Base-by-base conservation (phyloP, 2,888 invertebrate genomes). In the Pristionchus maxplancki region DNA sequence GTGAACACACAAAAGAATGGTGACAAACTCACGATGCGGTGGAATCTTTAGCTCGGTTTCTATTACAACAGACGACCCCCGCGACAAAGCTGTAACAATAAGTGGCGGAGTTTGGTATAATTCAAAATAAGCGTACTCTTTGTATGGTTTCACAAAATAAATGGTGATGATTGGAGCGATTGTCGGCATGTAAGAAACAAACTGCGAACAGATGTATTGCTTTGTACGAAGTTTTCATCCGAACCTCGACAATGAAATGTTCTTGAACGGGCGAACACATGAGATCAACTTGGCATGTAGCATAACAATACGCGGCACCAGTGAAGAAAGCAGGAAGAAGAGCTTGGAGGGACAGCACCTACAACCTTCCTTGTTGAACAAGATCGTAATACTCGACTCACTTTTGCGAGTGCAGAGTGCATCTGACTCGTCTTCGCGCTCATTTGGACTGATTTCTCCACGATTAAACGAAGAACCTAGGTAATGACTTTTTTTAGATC, bases 211-310 rank as follows among this genome's bases (percentile, higher is more conserved):
- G 44, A 44, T 44, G 11, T n/a, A n/a, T n/a, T n/a, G n/a, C n/a
- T n/a, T n/a, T n/a, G n/a, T n/a, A n/a, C n/a, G 40, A 40, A 37
- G 11, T 67, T n/a, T 67, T 78, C 6, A n/a, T 74, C 17, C 28
- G 13, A 28, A 78, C 78, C 78, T 78, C 78, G 4, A 78, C 78
- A 28, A 78, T 48, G 28, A 78, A 78, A 15, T 78, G 78, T 78
- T 78, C 78, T 24, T 78, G 78, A 24, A 78, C n/a, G 44, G 78
- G 78, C n/a, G 78, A 78, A 17, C 78, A 78, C 78, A 78, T 78
- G 44, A 78, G 9, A 48, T 78, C 78, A 8, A 78, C 28, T 28
- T 78, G 78, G n/a, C 78, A 78, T 13, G 78, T 78, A 9, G 78
- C 78, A 48, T 78, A 78, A 28, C 78, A 78, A 20, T 78, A 78